Evolutionary conservation across 1,140 invertebrate genomes (phyloP), one percentile per base, ranked within the genome.

Genomic region (Grapholita molesta): DNA sequence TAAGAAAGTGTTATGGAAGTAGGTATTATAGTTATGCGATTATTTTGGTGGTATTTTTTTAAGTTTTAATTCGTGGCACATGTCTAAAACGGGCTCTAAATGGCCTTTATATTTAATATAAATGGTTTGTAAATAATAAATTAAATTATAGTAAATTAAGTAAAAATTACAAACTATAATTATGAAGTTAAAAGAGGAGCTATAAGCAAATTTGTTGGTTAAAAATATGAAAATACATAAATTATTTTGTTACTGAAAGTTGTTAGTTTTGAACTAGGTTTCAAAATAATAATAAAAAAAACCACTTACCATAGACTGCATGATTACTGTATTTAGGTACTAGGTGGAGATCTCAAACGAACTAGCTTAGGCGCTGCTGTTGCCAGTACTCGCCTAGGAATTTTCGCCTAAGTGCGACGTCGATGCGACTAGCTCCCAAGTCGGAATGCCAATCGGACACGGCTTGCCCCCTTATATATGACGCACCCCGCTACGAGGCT

Each of bases 271-370:
- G n/a, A n/a, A n/a, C 11, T 38, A 38, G 35, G 0, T 38, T n/a
- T 35, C n/a, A 42, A 9, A 48, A 21, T 48, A 48, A 48, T 21
- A 38, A 12, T 2, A 66, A 67, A 61, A 67, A 55, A n/a, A n/a
- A n/a, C n/a, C 53, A 90, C 89, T 91, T 64, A 91, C 89, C 89
- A 91, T 76, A 80, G 87, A 89, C 85, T 91, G 86, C 89, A 91
- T 91, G 89, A 91, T 89, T 88, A 79, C 35, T 77, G 74, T 80
- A 61, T 82, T 76, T 82, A 78, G 75, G 84, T 64, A 79, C 72
- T 82, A 82, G 76, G 65, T 73, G 77, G 89, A 89, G 89, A 91
- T 91, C 89, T 91, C 87, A 91, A 91, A 91, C 87, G 89, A 91
- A 91, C 87, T 91, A 84, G 83, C 87, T 77, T 71, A 83, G 80